A percentile compares a stretch with the other conserved stretches of the same genome.
Evolutionary conservation across 1,140 invertebrate genomes (phyloP).

Genomic region (Antheraea pernyi): DNA sequence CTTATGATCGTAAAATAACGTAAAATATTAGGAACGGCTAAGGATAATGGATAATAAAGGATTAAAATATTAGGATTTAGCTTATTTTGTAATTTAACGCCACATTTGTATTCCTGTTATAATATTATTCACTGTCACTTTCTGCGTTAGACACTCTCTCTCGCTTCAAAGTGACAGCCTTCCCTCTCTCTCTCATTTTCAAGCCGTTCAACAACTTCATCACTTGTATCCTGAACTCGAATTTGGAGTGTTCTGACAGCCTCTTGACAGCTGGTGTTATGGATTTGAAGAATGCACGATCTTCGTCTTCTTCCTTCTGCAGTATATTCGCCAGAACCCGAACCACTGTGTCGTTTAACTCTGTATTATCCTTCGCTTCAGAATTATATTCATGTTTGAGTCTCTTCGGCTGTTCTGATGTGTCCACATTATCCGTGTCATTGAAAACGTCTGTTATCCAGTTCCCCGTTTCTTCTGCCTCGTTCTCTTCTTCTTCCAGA

Average conservation of each 20-base stretch:
- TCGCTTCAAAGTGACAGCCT: slow-evolving; percentile 10
- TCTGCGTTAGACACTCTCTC: slow-evolving; percentile 14
- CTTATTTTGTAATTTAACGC: too few relatives aligned
- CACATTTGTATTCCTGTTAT: too few relatives aligned
- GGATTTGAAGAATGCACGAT: slow-evolving; percentile 51
- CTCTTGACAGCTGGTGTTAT: slow-evolving; percentile 43
- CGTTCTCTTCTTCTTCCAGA: slow-evolving; percentile 24
- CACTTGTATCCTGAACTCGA: slow-evolving; percentile 48
- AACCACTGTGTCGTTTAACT: slow-evolving; percentile 30
- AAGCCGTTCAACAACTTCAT: slow-evolving; percentile 42
- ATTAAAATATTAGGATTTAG: too few relatives aligned
- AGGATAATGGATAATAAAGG: too few relatives aligned
- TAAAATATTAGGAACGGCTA: too few relatives aligned
- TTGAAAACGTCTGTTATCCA: slow-evolving; percentile 41
- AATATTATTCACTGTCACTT: slow-evolving; percentile 19
- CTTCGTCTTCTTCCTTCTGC: slow-evolving; percentile 46
- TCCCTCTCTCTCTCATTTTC: slow-evolving; percentile 29
- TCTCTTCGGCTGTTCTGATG: slow-evolving; percentile 22
- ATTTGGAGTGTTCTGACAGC: slow-evolving; percentile 37
- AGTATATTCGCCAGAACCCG: slow-evolving; percentile 37
- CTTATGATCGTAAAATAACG: too few relatives aligned
- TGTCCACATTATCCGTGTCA: slow-evolving; percentile 27
- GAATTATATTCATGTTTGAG: slow-evolving; percentile 26
- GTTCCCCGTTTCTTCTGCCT: slow-evolving; percentile 21
- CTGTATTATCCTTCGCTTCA: slow-evolving; percentile 20